A percentile compares a stretch with the other conserved stretches of the same genome.
Evolutionary conservation across 2,113 vertebrate genomes (phyloP).

Genomic region (Perccottus glenii): DNA sequence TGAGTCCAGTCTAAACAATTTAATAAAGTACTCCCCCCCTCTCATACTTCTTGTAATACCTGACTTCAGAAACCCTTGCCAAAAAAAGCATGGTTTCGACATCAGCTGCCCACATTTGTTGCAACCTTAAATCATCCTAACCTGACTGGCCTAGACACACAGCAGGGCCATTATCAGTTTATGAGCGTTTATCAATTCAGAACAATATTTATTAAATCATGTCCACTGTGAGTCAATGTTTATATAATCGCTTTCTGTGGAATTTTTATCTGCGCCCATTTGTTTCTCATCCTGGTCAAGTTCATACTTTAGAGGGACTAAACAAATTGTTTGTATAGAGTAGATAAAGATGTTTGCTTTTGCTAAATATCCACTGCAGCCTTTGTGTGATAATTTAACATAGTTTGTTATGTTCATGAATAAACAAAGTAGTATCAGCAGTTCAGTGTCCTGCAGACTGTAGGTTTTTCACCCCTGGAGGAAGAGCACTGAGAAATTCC

Average conservation of each 20-base stretch:
- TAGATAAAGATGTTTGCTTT: no score
- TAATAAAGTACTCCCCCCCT: conserved; percentile 37
- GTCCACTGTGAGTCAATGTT: no score
- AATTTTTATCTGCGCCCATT: no score
- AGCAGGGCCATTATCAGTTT: not conserved
- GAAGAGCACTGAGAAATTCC: conserved; percentile 46
- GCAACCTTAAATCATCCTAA: conserved; percentile 35
- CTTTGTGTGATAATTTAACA: no score
- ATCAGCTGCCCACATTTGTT: conserved; percentile 43
- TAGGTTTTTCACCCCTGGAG: conserved; percentile 10
- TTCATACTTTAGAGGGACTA: no score
- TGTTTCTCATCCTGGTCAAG: no score
- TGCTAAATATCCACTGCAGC: no score
- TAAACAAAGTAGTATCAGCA: not conserved
- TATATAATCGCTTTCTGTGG: no score
- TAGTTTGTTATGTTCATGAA: no score
- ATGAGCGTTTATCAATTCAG: no score
- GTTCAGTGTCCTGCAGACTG: not conserved
- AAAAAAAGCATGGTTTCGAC: conserved; percentile 54
- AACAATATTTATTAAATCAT: no score
- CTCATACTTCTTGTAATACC: conserved; percentile 62
- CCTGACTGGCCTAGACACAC: conserved; percentile 12
- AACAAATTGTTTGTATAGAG: no score
- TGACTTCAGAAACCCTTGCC: conserved; percentile 28
- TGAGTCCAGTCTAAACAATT: conserved; percentile 63